A percentile compares a stretch with the other conserved stretches of the same genome.
Conservation (phyloP, 2,113 vertebrate genomes). For the Salvelinus sp. region DNA sequence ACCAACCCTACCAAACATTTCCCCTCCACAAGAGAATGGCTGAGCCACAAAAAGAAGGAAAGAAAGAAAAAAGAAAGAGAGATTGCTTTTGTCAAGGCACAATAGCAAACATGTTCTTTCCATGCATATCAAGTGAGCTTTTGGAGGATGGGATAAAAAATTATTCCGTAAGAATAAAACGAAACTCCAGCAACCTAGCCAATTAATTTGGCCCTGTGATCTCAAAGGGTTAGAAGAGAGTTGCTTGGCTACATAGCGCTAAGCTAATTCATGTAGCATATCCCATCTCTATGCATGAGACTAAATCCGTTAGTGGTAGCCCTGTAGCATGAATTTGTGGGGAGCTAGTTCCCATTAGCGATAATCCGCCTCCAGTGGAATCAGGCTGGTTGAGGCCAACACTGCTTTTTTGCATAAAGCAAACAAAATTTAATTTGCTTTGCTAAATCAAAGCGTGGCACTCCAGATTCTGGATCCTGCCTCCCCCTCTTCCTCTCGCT, state of each 20-base stretch:
- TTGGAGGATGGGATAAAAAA: conserved; percentile 48
- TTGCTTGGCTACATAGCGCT: conserved; percentile 71
- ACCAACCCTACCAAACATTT: background rate
- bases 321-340: conserved; percentile 59
- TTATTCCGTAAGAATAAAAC: conserved; percentile 41
- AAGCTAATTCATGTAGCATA: conserved; percentile 86
- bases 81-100: conserved; percentile 51
- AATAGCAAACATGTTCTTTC: conserved; percentile 40
- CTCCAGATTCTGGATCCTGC: conserved; percentile 51
- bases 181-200: conserved; percentile 51
- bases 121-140: conserved; percentile 66
- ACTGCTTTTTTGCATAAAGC: conserved; percentile 89
- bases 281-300: conserved; percentile 90
- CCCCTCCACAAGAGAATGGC: conserved; percentile 32
- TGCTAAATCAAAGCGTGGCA: conserved; percentile 90
- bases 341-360: conserved; percentile 86
- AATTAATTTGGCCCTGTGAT: conserved; percentile 74
- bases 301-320: conserved; percentile 87
- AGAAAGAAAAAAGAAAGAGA: conserved; percentile 25
- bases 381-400: conserved; percentile 88
- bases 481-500: conserved; percentile 22
- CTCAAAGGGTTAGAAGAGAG: conserved; percentile 67
- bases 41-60: conserved; percentile 40
- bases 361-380: conserved; percentile 92
- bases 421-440: conserved; percentile 99